Evolutionary conservation across 2,113 vertebrate species (phyloP).

Genomic region (Atrichornis clamosus): DNA sequence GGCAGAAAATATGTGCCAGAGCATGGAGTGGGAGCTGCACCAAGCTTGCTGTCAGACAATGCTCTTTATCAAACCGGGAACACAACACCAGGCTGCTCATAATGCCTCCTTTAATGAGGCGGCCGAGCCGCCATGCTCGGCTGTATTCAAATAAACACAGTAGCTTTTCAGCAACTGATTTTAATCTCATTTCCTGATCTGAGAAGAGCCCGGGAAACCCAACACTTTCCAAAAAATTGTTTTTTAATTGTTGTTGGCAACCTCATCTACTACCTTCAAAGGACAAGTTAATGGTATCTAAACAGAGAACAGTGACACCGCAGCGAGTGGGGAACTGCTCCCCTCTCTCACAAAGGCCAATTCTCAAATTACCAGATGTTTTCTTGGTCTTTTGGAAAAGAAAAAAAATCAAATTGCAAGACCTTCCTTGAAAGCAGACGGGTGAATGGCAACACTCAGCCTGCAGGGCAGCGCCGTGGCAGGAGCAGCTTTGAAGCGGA

Average conservation of each 20-base stretch:
- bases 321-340: background rate
- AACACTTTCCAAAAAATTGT: slow-evolving; percentile 20
- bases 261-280: slow-evolving; percentile 51
- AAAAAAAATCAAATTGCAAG: background rate
- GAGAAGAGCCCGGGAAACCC: slow-evolving; percentile 30
- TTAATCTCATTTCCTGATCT: slow-evolving; percentile 56
- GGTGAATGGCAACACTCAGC: background rate
- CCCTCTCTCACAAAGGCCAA: background rate
- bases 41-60: slow-evolving; percentile 55
- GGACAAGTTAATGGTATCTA: slow-evolving; percentile 35
- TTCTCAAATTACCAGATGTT: slow-evolving; percentile 43
- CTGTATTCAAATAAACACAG: slow-evolving; percentile 49
- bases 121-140: background rate
- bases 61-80: slow-evolving; percentile 35
- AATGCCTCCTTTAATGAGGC: slow-evolving; percentile 53
- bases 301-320: background rate
- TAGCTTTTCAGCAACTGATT: slow-evolving; percentile 44
- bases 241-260: slow-evolving; percentile 56
- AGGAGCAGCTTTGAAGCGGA: background rate
- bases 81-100: slow-evolving; percentile 38
- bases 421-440: background rate
- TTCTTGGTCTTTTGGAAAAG: background rate
- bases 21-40: slow-evolving; percentile 8
- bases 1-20: slow-evolving; percentile 58
- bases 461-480: accelerated